These are phyloP conservation scores for Monopterus albus DNA, from an alignment of 2,113 vertebrate genomes.

Conservation along the genomic window DNA sequence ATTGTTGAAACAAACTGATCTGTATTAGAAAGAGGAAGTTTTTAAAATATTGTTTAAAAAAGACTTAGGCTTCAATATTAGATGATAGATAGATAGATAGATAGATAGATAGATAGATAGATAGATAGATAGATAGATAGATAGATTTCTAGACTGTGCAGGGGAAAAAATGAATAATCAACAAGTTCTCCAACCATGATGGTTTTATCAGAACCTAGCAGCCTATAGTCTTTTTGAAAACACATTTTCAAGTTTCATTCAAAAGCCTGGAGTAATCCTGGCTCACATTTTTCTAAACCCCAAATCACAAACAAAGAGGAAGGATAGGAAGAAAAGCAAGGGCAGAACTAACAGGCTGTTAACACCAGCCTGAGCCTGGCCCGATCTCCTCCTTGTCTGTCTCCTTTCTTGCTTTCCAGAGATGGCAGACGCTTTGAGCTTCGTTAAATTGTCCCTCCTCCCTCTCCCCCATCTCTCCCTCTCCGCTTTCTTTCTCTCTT, in stretches of 20 bases:
- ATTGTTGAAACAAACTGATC: neutral
- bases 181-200: conserved; percentile 26
- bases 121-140: no score
- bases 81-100: no score
- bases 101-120: no score
- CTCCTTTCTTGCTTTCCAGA: conserved; percentile 68
- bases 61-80: neutral
- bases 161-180: conserved; percentile 28
- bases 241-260: conserved; percentile 53
- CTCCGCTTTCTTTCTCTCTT: conserved; percentile 44
- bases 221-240: conserved; percentile 21
- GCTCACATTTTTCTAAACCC: conserved; percentile 55
- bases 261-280: conserved; percentile 46
- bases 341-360: conserved; percentile 70
- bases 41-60: neutral
- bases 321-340: conserved; percentile 48
- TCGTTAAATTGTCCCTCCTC: conserved; percentile 75
- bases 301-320: conserved; percentile 67
- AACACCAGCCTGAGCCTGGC: conserved; percentile 66
- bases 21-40: neutral
- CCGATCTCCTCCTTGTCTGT: conserved; percentile 64
- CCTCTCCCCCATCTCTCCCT: conserved; percentile 61
- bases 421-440: conserved; percentile 77
- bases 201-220: conserved; percentile 20
- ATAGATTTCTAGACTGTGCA: neutral